Conservation (phyloP, 2,113 vertebrate genomes). For the Gobio gobio region DNA sequence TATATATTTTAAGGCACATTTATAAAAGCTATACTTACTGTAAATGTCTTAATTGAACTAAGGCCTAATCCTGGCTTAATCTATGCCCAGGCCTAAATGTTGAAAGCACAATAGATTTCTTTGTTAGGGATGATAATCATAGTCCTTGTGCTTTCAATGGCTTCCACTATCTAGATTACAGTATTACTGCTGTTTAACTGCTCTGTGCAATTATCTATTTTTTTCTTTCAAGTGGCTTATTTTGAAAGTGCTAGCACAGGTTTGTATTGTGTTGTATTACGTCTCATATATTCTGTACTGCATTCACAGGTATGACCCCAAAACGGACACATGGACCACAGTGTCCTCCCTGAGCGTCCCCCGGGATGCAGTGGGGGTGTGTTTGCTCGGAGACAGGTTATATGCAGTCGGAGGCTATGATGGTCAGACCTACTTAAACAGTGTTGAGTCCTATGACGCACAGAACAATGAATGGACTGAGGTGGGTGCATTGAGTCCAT, state of each 20-base stretch:
- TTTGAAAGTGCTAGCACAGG: background rate
- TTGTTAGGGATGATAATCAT: slow-evolving; percentile 14
- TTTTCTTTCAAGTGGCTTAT: background rate
- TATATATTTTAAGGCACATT: no score
- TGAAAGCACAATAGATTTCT: background rate
- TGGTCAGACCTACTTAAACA: slow-evolving; percentile 89
- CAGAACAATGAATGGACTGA: slow-evolving; percentile 96
- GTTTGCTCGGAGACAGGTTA: slow-evolving; percentile 88
- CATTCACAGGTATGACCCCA: slow-evolving; percentile 88
- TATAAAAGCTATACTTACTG: no score
- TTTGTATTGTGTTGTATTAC: background rate
- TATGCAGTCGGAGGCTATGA: slow-evolving; percentile 96
- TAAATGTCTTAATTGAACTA: no score
- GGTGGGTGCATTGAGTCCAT: slow-evolving; percentile 74
- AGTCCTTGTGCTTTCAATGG: background rate
- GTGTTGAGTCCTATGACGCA: slow-evolving; percentile 92
- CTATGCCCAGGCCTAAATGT: no score
- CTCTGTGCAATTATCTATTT: slow-evolving; percentile 8
- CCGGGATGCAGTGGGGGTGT: slow-evolving; percentile 91
- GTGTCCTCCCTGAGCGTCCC: slow-evolving; percentile 89
- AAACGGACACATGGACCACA: slow-evolving; percentile 92
- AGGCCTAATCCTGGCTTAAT: no score
- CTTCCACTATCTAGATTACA: background rate
- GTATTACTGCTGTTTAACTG: background rate
- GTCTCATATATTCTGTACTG: background rate